Percentiles rank a stretch among this genome's conserved stretches.
Evolutionary conservation across 2,113 vertebrate species (phyloP).

Genomic region (Triplophysa siluroides): DNA sequence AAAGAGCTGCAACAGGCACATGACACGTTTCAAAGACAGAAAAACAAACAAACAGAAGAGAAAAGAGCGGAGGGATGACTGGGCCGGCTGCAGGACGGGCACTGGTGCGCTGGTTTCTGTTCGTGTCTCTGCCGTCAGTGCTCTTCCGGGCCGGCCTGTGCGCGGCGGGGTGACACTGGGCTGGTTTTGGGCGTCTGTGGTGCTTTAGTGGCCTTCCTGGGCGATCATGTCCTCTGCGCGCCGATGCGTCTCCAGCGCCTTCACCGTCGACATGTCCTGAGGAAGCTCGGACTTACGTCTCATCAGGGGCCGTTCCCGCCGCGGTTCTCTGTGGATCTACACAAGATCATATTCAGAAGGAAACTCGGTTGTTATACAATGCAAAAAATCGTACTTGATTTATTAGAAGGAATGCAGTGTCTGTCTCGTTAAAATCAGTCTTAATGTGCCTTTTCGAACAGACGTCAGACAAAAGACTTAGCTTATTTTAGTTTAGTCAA

Average conservation of each 20-base stretch:
- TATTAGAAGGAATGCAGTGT: too few species aligned
- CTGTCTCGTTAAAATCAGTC: too few species aligned
- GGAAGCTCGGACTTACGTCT: slow-evolving; percentile 97
- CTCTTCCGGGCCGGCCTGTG: slow-evolving; percentile 47
- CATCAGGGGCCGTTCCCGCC: slow-evolving; percentile 87
- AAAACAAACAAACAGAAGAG: slow-evolving; percentile 1
- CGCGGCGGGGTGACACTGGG: slow-evolving; percentile 17
- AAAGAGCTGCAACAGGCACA: slow-evolving; percentile 58
- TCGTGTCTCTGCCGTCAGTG: slow-evolving; percentile 45
- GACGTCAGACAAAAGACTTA: too few species aligned
- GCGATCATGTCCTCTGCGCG: slow-evolving; percentile 87
- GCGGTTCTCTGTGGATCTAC: slow-evolving; percentile 85
- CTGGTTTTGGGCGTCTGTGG: slow-evolving; percentile 48
- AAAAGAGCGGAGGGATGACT: slow-evolving; percentile 9
- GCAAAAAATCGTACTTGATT: too few species aligned
- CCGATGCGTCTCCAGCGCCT: slow-evolving; percentile 92
- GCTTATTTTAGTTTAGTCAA: too few species aligned
- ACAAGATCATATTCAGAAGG: background rate
- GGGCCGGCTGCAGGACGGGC: slow-evolving; percentile 31
- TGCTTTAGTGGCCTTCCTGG: slow-evolving; percentile 88
- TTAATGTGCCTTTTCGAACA: too few species aligned
- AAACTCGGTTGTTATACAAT: too few species aligned
- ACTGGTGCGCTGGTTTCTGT: slow-evolving; percentile 40
- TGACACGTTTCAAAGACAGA: slow-evolving; percentile 52
- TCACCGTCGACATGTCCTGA: slow-evolving; percentile 94